These are phyloP conservation scores for Leucopsar rothschildi DNA, from an alignment of 2,113 vertebrate genomes.

Conservation along the genomic window DNA sequence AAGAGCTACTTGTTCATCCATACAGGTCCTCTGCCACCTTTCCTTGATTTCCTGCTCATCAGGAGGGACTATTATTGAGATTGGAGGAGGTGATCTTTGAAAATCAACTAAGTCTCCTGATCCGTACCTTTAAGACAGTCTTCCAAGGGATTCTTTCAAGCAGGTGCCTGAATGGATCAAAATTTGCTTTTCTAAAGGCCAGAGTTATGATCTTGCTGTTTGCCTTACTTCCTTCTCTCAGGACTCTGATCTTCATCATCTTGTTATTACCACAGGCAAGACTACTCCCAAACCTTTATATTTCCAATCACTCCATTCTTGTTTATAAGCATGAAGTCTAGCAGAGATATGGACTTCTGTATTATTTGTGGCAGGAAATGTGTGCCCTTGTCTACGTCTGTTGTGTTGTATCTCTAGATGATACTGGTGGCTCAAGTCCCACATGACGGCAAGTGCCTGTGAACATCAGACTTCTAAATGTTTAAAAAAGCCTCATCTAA, in stretches of 20 bases:
- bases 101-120: not conserved
- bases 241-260: not conserved
- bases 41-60: not conserved
- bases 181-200: not conserved
- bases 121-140: not conserved
- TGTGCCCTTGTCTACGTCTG: not conserved
- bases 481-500: not conserved
- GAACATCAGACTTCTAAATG: not conserved
- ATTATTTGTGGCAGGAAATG: not conserved
- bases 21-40: not conserved
- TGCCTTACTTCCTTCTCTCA: not conserved
- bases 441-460: not conserved
- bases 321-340: not conserved
- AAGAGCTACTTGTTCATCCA: not conserved
- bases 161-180: not conserved
- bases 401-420: not conserved
- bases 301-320: not conserved
- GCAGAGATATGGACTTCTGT: not conserved
- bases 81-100: not conserved
- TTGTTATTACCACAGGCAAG: not conserved
- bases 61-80: not conserved
- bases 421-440: not conserved
- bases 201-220: not conserved
- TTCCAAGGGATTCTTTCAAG: not conserved
- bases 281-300: not conserved